A percentile compares a stretch with the other conserved stretches of the same genome.
Evolutionary conservation across 2,113 vertebrate species (phyloP).

Genomic region (Nycticorax nycticorax): DNA sequence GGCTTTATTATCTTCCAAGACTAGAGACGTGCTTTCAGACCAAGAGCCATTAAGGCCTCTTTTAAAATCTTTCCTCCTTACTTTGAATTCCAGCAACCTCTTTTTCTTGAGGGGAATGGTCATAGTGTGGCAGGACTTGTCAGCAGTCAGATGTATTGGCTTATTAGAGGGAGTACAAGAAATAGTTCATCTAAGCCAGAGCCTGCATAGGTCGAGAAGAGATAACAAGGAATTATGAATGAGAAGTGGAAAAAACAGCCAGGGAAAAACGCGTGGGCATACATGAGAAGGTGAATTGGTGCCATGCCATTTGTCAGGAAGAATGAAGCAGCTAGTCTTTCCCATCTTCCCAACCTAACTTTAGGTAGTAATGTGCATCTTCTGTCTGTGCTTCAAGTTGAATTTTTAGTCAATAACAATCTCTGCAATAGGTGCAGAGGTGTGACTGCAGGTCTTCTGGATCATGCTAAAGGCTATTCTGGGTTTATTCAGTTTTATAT

Average conservation of each 20-base stretch:
- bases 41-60: neutral
- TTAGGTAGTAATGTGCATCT: neutral
- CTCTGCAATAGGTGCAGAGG: neutral
- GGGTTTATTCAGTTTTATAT: neutral
- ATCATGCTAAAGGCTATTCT: neutral
- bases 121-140: neutral
- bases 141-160: neutral
- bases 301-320: neutral
- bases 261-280: neutral
- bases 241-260: neutral
- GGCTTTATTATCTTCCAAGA: neutral
- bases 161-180: neutral
- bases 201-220: neutral
- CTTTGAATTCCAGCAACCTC: neutral
- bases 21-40: neutral
- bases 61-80: neutral
- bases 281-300: neutral
- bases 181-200: neutral
- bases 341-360: neutral
- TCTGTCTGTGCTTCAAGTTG: neutral
- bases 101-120: neutral
- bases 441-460: neutral
- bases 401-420: neutral
- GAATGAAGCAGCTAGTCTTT: neutral
- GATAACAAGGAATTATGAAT: neutral